A percentile compares a stretch with the other conserved stretches of the same genome.
phyloP scores from a whole-genome alignment of 2,797 vertebrate genomes.

The Diplodus sargus region DNA sequence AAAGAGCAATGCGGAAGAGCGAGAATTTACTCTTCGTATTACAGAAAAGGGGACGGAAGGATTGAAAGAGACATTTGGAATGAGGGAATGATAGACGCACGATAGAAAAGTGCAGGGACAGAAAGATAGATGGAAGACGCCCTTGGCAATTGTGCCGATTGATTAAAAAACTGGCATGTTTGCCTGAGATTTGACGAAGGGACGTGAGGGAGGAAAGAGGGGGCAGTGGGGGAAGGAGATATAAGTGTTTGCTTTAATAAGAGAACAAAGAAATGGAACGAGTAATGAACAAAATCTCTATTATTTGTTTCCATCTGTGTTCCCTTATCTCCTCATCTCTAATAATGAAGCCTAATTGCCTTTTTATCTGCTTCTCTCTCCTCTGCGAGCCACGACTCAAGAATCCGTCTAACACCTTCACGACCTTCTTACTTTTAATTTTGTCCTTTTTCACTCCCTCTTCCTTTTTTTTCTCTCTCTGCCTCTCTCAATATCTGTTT shows the following conservation, averaged over 20 bases:
- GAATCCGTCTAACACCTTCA: constrained; percentile 38
- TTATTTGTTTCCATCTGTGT: constrained; percentile 26
- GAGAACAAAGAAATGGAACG: constrained; percentile 3
- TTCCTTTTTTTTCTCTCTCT: constrained; percentile 4
- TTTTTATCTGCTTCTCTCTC: constrained; percentile 49
- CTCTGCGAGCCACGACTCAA: constrained; percentile 28
- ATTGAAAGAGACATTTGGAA: constrained; percentile 43
- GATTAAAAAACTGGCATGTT: constrained; percentile 52
- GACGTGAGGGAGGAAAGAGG: constrained; percentile 3
- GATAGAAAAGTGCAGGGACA: constrained; percentile 9
- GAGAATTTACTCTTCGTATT: constrained; percentile 46
- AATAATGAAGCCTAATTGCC: constrained; percentile 52
- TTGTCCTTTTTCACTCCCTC: constrained; percentile 1
- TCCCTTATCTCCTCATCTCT: constrained; percentile 27
- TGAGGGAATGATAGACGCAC: constrained; percentile 21
- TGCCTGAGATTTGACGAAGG: constrained; percentile 30
- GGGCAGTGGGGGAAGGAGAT: constrained; percentile 5
- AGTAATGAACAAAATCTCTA: constrained; percentile 1
- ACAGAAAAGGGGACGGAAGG: constrained; percentile 26
- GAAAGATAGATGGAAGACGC: constrained; percentile 15
- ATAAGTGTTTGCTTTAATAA: constrained; percentile 30
- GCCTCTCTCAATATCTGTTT: constrained; percentile 21
- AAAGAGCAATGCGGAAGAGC: constrained; percentile 42
- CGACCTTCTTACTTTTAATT: not conserved
- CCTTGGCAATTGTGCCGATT: constrained; percentile 32